phyloP scores from a whole-genome alignment of 2,888 invertebrate genomes.

The Halictus ligatus region DNA sequence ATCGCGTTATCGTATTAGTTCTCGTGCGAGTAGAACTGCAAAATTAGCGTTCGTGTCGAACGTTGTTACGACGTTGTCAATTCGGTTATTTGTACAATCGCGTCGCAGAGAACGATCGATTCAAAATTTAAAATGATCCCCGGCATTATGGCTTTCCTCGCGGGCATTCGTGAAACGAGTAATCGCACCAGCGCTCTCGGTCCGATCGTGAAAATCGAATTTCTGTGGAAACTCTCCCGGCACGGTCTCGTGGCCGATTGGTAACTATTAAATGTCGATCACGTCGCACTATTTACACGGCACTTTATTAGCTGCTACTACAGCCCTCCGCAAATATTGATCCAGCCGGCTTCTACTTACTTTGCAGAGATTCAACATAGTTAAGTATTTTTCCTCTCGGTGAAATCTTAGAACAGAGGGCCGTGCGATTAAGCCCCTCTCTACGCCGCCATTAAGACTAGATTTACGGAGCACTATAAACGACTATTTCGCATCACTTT shows the following conservation, averaged over 20 bases:
- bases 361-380: conserved; percentile 40
- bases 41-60: neutral
- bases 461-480: no score
- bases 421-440: neutral
- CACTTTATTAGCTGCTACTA: conserved; percentile 61
- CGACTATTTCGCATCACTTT: no score
- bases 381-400: conserved; percentile 10
- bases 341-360: conserved; percentile 36
- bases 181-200: neutral
- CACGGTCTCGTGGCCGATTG: conserved; percentile 42
- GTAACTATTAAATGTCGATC: conserved; percentile 54
- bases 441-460: neutral
- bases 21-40: no score
- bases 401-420: neutral
- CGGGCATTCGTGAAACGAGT: conserved; percentile 17
- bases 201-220: conserved; percentile 37
- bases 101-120: no score
- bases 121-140: neutral
- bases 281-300: conserved; percentile 62
- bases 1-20: no score
- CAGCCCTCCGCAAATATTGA: conserved; percentile 44
- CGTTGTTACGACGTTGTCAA: neutral
- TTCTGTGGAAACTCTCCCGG: conserved; percentile 41
- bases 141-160: neutral
- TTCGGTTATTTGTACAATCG: neutral